Conservation (phyloP, 37 sponge, comb jelly and placozoan species). For the Ephydatia muelleri region DNA sequence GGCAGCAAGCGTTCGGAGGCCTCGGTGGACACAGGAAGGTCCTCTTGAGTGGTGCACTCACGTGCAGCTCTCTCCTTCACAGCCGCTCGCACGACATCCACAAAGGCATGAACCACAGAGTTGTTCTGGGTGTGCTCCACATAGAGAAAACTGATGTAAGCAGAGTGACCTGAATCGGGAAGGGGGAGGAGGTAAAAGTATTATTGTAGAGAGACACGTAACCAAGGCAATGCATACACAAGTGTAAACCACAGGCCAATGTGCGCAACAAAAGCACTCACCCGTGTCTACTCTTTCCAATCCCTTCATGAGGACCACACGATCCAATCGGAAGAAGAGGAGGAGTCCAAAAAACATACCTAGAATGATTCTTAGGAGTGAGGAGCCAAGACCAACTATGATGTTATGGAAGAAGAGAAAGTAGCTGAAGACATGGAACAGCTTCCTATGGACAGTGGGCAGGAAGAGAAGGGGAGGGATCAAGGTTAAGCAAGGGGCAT, state of each 20-base stretch:
- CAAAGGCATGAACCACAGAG: constrained; percentile 30
- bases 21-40: too few relatives aligned
- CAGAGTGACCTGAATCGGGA: constrained; percentile 10
- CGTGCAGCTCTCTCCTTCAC: background rate
- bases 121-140: constrained; percentile 44
- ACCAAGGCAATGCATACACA: background rate
- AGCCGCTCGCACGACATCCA: background rate
- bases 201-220: background rate
- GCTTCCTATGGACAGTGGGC: background rate
- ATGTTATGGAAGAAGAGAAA: constrained; percentile 28
- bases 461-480: background rate
- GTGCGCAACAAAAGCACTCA: background rate
- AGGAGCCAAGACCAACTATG: constrained; percentile 22
- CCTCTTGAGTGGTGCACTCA: too few relatives aligned
- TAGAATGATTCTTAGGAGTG: constrained; percentile 8
- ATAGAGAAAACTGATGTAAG: constrained; percentile 48
- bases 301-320: constrained; percentile 45
- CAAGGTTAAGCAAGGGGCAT: background rate
- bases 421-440: constrained; percentile 32
- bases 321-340: constrained; percentile 35
- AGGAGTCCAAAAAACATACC: constrained; percentile 22
- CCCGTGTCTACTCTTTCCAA: constrained; percentile 37
- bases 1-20: too few relatives aligned
- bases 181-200: background rate
- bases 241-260: background rate